phyloP scores from a whole-genome alignment of 2,888 invertebrate genomes.

The Pammene aurita region DNA sequence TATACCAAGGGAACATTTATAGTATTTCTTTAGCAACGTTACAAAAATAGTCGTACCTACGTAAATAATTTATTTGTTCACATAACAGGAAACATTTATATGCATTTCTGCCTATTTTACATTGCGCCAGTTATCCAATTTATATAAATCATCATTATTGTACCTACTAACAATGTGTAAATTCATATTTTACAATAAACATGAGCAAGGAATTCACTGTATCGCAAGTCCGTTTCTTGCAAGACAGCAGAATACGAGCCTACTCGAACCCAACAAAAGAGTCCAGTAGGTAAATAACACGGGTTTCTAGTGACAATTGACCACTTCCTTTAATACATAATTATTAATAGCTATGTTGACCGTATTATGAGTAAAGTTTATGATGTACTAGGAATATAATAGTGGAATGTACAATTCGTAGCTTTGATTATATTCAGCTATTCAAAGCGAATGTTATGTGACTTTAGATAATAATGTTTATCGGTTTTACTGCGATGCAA shows the following conservation, averaged over 20 bases:
- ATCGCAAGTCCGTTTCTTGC: constrained; percentile 17
- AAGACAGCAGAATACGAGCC: constrained; percentile 5
- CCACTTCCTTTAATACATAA: constrained; percentile 32
- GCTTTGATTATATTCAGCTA: no score
- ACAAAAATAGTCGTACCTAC: no score
- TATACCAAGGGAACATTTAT: no score
- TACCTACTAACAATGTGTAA: constrained; percentile 4
- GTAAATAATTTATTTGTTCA: no score
- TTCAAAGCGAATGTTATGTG: no score
- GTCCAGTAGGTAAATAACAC: constrained; percentile 16
- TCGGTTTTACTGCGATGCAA: no score
- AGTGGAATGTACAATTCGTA: no score
- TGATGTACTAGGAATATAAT: neutral
- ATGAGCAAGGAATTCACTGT: constrained; percentile 14
- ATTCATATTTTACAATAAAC: constrained; percentile 21
- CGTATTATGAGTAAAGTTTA: constrained; percentile 7
- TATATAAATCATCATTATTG: constrained; percentile 7
- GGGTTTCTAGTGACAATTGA: constrained; percentile 20
- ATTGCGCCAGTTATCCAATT: neutral
- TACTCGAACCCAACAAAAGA: constrained; percentile 7
- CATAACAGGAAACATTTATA: neutral
- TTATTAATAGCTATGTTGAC: constrained; percentile 6
- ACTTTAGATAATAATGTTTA: no score
- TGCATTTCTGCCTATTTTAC: neutral
- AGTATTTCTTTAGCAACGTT: no score